Percentiles rank a stretch among this genome's conserved stretches.
These are phyloP conservation scores for Lates japonicus DNA, from an alignment of 2,797 vertebrate species.

Conservation along the genomic window DNA sequence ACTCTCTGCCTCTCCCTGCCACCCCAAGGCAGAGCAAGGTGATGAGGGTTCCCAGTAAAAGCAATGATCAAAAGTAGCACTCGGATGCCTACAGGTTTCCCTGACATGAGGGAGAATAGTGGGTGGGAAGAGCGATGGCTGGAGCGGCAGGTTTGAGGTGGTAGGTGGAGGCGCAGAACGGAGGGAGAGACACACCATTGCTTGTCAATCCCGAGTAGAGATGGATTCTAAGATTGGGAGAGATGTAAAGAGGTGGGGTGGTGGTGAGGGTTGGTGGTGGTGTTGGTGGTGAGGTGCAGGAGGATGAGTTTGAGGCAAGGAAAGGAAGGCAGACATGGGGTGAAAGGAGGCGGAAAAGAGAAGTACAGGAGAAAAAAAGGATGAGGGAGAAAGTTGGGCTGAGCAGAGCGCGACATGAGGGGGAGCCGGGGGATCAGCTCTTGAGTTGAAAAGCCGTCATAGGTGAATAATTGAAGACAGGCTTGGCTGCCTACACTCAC, in stretches of 20 bases:
- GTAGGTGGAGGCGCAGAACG: constrained; percentile 52
- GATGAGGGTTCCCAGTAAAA: constrained; percentile 81
- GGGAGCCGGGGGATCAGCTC: constrained; percentile 48
- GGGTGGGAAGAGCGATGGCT: constrained; percentile 54
- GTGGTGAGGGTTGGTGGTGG: constrained; percentile 36
- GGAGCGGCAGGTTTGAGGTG: constrained; percentile 34
- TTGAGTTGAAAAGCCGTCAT: constrained; percentile 77
- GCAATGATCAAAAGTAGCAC: constrained; percentile 87
- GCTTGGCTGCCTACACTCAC: constrained; percentile 57
- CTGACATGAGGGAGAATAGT: constrained; percentile 81
- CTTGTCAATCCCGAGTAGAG: constrained; percentile 70
- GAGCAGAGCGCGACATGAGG: constrained; percentile 69
- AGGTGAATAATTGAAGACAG: constrained; percentile 82
- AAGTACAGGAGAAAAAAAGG: constrained; percentile 67
- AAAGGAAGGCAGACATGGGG: constrained; percentile 75
- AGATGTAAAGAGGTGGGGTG: constrained; percentile 66
- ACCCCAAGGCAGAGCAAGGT: constrained; percentile 81
- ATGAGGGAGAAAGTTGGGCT: constrained; percentile 73
- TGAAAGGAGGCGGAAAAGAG: constrained; percentile 78
- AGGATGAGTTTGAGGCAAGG: constrained; percentile 82
- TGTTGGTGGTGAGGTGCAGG: constrained; percentile 49
- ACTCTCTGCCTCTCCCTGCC: constrained; percentile 63
- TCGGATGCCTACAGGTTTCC: constrained; percentile 84
- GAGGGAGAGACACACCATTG: constrained; percentile 71
- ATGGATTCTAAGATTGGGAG: constrained; percentile 64